Evolutionary conservation across 2,113 vertebrate species (phyloP).

Genomic region (Bombycilla garrulus): DNA sequence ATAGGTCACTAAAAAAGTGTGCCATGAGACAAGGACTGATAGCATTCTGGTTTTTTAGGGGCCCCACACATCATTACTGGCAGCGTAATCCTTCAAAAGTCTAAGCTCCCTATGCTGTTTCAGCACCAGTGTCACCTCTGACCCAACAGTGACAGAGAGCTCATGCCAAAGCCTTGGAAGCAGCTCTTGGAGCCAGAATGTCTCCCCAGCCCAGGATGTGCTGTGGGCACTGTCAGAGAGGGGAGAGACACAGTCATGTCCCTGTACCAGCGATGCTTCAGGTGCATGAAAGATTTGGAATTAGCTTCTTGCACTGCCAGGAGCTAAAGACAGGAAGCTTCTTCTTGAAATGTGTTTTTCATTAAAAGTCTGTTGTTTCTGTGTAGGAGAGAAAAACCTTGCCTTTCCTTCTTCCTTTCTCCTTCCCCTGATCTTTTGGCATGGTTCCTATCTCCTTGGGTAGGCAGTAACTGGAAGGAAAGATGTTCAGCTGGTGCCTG

Average conservation of each 20-base stretch:
- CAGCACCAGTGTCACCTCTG: background rate
- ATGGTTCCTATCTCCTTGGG: background rate
- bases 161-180: background rate
- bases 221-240: background rate
- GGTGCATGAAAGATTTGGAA: background rate
- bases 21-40: background rate
- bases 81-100: background rate
- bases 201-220: background rate
- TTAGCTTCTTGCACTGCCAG: background rate
- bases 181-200: rapidly evolving
- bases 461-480: background rate
- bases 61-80: background rate
- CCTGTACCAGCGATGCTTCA: rapidly evolving
- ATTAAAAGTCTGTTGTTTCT: background rate
- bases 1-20: background rate
- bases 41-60: background rate
- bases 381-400: background rate
- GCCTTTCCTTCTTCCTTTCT: background rate
- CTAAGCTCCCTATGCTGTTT: background rate
- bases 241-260: background rate
- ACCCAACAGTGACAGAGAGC: rapidly evolving
- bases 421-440: background rate
- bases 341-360: background rate
- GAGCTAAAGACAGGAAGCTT: background rate
- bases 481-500: background rate